These are phyloP conservation scores for Himalopsyche kuldschensis DNA, from an alignment of 2,888 invertebrate genomes.

Conservation along the genomic window DNA sequence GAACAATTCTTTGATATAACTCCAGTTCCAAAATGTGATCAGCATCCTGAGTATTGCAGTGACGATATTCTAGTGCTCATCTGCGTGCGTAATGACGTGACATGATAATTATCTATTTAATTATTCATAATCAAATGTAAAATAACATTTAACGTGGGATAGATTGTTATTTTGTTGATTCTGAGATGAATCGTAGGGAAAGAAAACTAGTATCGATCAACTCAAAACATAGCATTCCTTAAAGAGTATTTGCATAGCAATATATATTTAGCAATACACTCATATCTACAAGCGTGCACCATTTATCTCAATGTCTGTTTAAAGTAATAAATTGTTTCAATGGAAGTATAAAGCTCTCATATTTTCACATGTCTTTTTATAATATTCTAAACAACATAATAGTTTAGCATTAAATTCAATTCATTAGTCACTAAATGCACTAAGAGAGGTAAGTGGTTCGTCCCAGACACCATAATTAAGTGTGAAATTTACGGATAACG, in stretches of 20 bases:
- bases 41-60: conserved; percentile 65
- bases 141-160: neutral
- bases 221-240: neutral
- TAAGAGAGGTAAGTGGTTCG: too few species aligned
- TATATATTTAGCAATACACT: neutral
- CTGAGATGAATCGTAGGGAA: neutral
- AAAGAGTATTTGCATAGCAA: neutral
- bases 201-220: neutral
- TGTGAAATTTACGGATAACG: too few species aligned
- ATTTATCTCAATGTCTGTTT: too few species aligned
- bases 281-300: too few species aligned
- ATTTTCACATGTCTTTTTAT: too few species aligned
- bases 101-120: conserved; percentile 4
- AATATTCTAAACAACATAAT: too few species aligned
- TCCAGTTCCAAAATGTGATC: conserved; percentile 60
- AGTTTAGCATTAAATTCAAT: too few species aligned
- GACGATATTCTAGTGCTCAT: conserved; percentile 64
- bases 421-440: too few species aligned
- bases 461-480: too few species aligned
- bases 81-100: conserved; percentile 47
- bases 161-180: neutral
- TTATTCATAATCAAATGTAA: neutral
- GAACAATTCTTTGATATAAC: conserved; percentile 50
- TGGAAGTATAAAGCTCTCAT: too few species aligned
- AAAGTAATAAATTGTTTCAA: too few species aligned